Base-by-base conservation (phyloP, 2,113 vertebrate species). In the Martes martes region DNA sequence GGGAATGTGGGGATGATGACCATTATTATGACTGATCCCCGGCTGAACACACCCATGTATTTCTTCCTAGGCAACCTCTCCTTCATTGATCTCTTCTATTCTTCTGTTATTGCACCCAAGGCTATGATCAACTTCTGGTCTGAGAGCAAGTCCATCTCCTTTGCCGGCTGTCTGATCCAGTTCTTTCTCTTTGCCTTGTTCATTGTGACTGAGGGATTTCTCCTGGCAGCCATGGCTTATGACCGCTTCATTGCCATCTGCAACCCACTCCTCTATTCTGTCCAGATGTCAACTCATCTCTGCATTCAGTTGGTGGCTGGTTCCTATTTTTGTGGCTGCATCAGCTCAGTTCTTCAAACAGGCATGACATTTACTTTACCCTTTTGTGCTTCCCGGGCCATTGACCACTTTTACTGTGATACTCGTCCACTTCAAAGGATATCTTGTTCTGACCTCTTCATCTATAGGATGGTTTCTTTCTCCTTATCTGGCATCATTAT, bases 381-480 rank as follows among this genome's bases (percentile, higher is more conserved):
- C 1, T 98, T 98, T 33, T 98, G 98, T 45, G 79, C 78, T 74
- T 97, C 98, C 59, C 92, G 96, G 42, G 11, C 87, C 11, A 83
- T 98, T 47, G 97, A 98, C 47, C 97, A 98, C 83, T 98, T 97
- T 52, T 98, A 97, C 88, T 98, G 98, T 92, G 98, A 98, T 33
- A 78, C 81, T 65, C 96, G 96, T 0, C 96, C 97, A 0, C 86
- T 98, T 50, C 83, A 97, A 79, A 97, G 96, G 47, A 63, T 98
- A 2, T 97, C 98, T 16, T 98, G 98, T 52, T 98, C 95, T 57
- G 87, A 71, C 6, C 89, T 97, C 26, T 78, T 61, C 42, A 2
- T 87, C 28, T 92, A 74, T 0, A 92, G 96, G 52, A 74, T 57
- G 0, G 13, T 98, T 28, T 95, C 98, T 15, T 97, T 98, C n/a